These are phyloP conservation scores for Cyaniris semiargus DNA, from an alignment of 2,888 invertebrate genomes.

Conservation along the genomic window DNA sequence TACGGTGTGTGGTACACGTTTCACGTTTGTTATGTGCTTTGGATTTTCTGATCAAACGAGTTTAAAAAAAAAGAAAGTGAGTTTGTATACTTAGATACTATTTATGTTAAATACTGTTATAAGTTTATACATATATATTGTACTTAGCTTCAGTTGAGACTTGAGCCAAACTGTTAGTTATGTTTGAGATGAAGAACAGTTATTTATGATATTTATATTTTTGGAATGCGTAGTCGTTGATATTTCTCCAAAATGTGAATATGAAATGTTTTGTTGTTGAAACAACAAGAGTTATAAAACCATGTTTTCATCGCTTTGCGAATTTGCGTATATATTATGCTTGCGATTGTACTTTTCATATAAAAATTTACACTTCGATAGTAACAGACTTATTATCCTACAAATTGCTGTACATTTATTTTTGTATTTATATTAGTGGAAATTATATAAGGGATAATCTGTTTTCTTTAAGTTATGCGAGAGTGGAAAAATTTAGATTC, in stretches of 20 bases:
- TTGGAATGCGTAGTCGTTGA: background rate
- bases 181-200: conserved; percentile 4
- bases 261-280: background rate
- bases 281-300: no score
- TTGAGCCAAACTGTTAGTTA: background rate
- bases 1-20: conserved; percentile 40
- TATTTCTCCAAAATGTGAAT: background rate
- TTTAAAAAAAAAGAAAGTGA: background rate
- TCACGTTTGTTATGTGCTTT: background rate
- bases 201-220: background rate
- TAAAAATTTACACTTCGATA: no score
- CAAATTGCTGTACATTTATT: no score
- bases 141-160: no score
- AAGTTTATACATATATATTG: background rate
- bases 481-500: no score
- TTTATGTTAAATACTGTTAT: background rate
- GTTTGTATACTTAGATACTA: background rate
- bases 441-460: no score
- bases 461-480: no score
- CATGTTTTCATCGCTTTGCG: background rate
- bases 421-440: no score
- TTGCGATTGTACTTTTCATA: background rate
- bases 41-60: conserved; percentile 1
- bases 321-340: background rate
- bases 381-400: no score